Evolutionary conservation across 30 jellyfish, hydroid and myxozoan genomes (phyloP), one percentile per base, ranked within the genome.

Genomic region (Hydra vulgaris): DNA sequence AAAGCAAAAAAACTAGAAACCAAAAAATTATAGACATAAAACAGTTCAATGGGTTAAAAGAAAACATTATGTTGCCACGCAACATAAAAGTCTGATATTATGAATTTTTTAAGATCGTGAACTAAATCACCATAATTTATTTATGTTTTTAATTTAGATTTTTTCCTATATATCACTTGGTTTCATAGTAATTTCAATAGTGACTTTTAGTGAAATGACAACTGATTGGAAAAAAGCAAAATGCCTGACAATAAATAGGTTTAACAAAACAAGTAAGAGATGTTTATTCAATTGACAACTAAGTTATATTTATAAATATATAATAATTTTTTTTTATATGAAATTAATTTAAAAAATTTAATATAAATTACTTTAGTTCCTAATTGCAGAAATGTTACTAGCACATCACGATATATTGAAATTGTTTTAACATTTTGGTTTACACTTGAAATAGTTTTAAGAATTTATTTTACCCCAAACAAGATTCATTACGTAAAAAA

Each of bases 391-490:
- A 25, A 73, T 26, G 40, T 7, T 18, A 8, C 66, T 4, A 27
- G 68, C 27, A 54, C 15, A 21, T 78, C 0, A 23, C 52, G 77
- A 53, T 17, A 26, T 3, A 25, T 80, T 3, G 98, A 92, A 72
- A 73, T 78, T n/a, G 27, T 87, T 12, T 88, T 95, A 52, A 71
- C 82, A 0, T 80, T 71, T 25, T 92, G 98, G 98, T 92, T 92
- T 88, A 86, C 98, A 0, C 26, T 87, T 16, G 98, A 92, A 61
- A 61, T 92, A 21, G 27, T 84, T 20, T 26, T 84, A 7, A 84
- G 98, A 0, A 27, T 84, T 18, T 54, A 71, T 8, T 86, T 80
- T 83, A 84, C 91, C 61, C 96, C 96, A 0, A 72, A 84, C 78
- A 87, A 87, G 69, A 7, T 24, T 23, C 69, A 79, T 24, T 82